Evolutionary conservation across 2,113 vertebrate species (phyloP).

Genomic region (Anser brachyrhynchus): DNA sequence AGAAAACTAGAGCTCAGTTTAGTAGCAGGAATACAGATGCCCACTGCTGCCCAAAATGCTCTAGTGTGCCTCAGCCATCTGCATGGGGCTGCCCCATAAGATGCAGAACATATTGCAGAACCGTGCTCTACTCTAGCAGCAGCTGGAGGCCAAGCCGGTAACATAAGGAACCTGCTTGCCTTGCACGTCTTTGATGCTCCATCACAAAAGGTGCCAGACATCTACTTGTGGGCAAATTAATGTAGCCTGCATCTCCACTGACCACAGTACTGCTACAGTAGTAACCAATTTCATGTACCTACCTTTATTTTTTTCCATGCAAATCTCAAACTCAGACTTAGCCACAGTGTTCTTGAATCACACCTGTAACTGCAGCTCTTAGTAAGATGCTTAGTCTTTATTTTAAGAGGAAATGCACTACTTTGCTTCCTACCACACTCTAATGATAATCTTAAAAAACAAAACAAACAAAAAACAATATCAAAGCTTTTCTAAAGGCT

Average conservation of each 20-base stretch:
- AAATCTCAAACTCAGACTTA: not conserved
- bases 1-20: not conserved
- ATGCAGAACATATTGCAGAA: fast-evolving
- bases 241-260: not conserved
- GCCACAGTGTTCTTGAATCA: not conserved
- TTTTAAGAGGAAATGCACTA: not conserved
- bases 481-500: not conserved
- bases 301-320: not conserved
- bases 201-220: not conserved
- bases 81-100: fast-evolving
- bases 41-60: not conserved
- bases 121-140: not conserved
- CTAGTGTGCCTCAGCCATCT: not conserved
- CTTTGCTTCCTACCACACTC: not conserved
- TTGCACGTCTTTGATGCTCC: fast-evolving
- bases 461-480: too few relatives aligned
- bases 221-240: fast-evolving
- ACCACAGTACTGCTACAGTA: not conserved
- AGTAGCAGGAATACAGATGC: not conserved
- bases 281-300: not conserved
- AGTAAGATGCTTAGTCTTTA: not conserved
- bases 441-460: not conserved
- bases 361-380: not conserved
- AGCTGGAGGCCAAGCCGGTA: not conserved
- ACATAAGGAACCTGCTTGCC: not conserved